These are phyloP conservation scores for Arctopsyche grandis DNA, from an alignment of 1,140 invertebrate genomes.

Conservation along the genomic window DNA sequence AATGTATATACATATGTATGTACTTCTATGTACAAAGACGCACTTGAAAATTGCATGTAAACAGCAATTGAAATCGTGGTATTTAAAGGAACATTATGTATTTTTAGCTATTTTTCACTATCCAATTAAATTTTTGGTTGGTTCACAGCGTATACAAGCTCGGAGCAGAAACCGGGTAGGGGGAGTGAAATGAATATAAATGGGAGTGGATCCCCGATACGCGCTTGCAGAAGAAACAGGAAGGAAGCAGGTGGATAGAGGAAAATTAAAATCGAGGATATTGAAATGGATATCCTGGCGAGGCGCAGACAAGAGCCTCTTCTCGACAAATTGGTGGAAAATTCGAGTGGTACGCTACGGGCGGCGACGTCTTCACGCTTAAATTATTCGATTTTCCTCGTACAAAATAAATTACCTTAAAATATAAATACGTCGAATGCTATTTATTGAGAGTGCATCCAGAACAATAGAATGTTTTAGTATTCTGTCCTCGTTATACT, in stretches of 20 bases:
- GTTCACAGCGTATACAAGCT: neutral
- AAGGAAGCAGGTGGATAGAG: constrained; percentile 44
- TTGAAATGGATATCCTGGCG: constrained; percentile 45
- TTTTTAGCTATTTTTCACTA: neutral
- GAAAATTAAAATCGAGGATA: constrained; percentile 49
- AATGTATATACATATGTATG: neutral
- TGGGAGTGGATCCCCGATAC: constrained; percentile 1
- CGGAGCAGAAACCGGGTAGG: neutral
- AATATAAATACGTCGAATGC: neutral
- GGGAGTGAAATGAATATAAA: constrained; percentile 26
- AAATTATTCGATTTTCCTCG: constrained; percentile 19
- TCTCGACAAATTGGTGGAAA: constrained; percentile 43
- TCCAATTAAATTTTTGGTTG: constrained; percentile 13
- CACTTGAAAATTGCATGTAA: neutral
- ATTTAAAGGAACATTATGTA: too few relatives aligned
- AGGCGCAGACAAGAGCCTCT: constrained; percentile 34
- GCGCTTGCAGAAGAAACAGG: constrained; percentile 8
- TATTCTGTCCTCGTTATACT: too few relatives aligned
- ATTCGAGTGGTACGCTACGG: constrained; percentile 27
- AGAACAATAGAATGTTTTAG: too few relatives aligned
- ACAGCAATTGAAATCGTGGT: too few relatives aligned
- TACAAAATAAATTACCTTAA: neutral
- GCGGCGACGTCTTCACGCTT: constrained; percentile 14
- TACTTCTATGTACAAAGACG: neutral
- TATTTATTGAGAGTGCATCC: too few relatives aligned